A percentile compares a stretch with the other conserved stretches of the same genome.
Evolutionary conservation across 2,113 vertebrate species (phyloP).

Genomic region (Zonotrichia leucophrys): DNA sequence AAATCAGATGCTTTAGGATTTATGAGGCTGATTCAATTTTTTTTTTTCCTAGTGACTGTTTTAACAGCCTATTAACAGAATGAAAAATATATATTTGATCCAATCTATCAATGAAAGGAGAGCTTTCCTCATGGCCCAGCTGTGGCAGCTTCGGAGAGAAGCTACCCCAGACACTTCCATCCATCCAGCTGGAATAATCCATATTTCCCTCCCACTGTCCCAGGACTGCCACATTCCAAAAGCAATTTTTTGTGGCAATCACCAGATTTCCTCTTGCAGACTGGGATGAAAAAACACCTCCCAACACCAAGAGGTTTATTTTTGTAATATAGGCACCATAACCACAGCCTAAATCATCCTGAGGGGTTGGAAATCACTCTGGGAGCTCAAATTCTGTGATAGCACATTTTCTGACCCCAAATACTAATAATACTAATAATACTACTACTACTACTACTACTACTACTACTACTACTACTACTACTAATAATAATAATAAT

Average conservation of each 20-base stretch:
- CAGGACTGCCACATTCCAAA: neutral
- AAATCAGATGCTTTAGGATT: constrained; percentile 54
- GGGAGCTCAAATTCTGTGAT: neutral
- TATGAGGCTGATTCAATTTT: constrained; percentile 26
- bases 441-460: no score
- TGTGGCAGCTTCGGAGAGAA: neutral
- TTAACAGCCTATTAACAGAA: constrained; percentile 67
- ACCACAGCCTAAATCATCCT: neutral
- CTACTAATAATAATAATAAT: no score
- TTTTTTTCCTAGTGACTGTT: constrained; percentile 38
- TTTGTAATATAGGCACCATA: neutral
- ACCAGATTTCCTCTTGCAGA: neutral
- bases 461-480: no score
- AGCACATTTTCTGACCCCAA: neutral
- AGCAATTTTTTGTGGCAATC: neutral
- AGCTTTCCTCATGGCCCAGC: neutral
- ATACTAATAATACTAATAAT: neutral
- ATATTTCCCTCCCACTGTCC: neutral
- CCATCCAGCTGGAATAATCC: neutral
- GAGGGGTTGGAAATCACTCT: neutral
- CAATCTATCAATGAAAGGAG: neutral
- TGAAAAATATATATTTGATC: no score
- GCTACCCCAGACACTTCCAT: neutral
- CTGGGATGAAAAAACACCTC: neutral
- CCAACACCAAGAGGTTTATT: neutral